Base-by-base conservation (phyloP, 1,140 invertebrate species). In the Drosophila triauraria region DNA sequence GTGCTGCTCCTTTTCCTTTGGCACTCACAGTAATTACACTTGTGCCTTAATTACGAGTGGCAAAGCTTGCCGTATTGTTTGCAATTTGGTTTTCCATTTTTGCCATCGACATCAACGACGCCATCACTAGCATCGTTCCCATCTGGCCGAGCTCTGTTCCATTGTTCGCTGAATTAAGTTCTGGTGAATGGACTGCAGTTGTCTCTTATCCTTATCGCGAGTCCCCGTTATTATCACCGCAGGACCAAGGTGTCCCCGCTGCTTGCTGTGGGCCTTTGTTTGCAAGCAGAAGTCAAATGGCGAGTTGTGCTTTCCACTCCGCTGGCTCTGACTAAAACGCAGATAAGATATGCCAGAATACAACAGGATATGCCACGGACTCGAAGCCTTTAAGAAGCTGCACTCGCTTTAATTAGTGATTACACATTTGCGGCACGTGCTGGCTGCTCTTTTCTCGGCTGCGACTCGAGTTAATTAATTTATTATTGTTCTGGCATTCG, bases 401-500 rank as follows among this genome's bases (percentile, higher is more conserved):
- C 46, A 72, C 27, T 32, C 12, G 30, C 67, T 74, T 74, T 72
- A 72, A 74, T 72, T 72, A 59, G 51, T 59, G 43, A 50, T 60
- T 74, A 75, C 53, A 65, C 68, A 86, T 78, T 83, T 83, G 58
- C 59, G 48, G 74, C 78, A 86, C 82, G 82, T 85, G 62, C 64
- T 44, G 40, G 17, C 63, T 48, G 77, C 46, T 48, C 63, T 54
- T 75, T 77, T 84, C 53, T 27, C 51, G 59, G 17, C 59, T 61
- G 47, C 59, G 17, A 71, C 20, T 51, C 51, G 30, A 61, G 69
- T 81, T 85, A 85, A 85, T 85, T 85, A 85, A 85, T 85, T 85
- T 85, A 85, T 86, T 80, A 85, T 85, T 85, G 82, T 85, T 75
- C 69, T 84, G 67, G 69, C 57, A 78, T 78, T 76, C 43, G 47